phyloP scores from a whole-genome alignment of 2,113 vertebrate species.

The Rhizomys pruinosus region DNA sequence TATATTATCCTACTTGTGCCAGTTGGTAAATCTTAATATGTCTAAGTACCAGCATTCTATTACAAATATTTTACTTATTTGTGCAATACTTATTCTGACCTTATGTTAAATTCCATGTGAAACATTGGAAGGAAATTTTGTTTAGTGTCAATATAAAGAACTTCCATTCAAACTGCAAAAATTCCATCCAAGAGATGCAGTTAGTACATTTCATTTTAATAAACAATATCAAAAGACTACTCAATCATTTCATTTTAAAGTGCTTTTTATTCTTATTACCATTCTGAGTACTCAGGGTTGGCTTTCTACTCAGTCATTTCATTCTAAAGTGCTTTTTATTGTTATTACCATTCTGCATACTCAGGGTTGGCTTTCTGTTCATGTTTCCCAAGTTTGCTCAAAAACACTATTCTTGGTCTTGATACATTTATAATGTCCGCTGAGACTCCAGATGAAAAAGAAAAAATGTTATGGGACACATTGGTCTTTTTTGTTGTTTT shows the following conservation, averaged over 20 bases:
- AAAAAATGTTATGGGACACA: conserved; percentile 63
- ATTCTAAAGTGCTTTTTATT: too few relatives aligned
- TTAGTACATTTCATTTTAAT: conserved; percentile 40
- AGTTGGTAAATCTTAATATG: too few relatives aligned
- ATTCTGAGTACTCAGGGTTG: too few relatives aligned
- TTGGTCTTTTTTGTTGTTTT: conserved; percentile 49
- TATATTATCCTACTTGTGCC: too few relatives aligned
- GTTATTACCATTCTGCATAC: too few relatives aligned
- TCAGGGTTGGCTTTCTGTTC: conserved; percentile 36
- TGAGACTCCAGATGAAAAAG: conserved; percentile 69
- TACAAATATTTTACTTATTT: too few relatives aligned
- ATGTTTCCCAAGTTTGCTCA: conserved; percentile 58
- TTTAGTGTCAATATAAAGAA: conserved; percentile 29
- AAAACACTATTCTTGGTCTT: conserved; percentile 79
- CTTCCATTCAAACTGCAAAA: conserved; percentile 4
- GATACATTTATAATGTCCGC: conserved; percentile 78
- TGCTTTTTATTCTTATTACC: conserved; percentile 51
- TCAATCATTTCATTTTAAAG: conserved; percentile 29
- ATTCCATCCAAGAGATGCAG: neutral
- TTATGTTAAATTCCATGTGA: neutral
- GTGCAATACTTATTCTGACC: neutral
- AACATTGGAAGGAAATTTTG: neutral
- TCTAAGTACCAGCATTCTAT: too few relatives aligned
- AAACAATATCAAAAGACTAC: neutral
- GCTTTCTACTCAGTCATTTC: too few relatives aligned